phyloP scores from a whole-genome alignment of 2,797 vertebrate genomes.

The Peromyscus eremicus region DNA sequence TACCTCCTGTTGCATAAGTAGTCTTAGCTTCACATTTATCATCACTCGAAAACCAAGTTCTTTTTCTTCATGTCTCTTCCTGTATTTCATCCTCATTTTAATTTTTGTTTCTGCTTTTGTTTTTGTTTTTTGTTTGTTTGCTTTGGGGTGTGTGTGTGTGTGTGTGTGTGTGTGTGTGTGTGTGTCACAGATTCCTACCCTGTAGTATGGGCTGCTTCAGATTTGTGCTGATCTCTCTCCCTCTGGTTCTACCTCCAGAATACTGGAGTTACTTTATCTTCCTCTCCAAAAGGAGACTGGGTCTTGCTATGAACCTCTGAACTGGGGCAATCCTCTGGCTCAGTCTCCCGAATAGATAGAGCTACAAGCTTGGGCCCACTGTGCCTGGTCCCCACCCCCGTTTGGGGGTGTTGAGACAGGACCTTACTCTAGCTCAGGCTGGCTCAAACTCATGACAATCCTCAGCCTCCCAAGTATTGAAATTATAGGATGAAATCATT shows the following conservation, averaged over 20 bases:
- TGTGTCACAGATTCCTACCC: not conserved
- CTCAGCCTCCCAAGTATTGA: not conserved
- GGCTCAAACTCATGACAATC: not conserved
- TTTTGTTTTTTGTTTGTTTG: not conserved
- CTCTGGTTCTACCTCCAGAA: not conserved
- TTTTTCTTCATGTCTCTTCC: not conserved
- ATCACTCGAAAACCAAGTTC: conserved; percentile 40
- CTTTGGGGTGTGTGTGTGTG: not conserved
- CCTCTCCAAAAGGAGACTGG: not conserved
- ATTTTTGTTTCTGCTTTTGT: not conserved
- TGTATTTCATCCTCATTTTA: not conserved
- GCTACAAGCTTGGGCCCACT: too few relatives aligned
- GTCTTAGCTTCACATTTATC: conserved; percentile 11
- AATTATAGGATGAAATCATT: not conserved
- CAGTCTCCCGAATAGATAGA: not conserved
- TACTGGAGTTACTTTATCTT: not conserved
- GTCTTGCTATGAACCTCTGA: not conserved
- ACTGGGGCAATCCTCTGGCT: not conserved
- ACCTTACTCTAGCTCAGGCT: not conserved
- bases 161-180: not conserved
- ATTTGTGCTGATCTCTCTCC: not conserved
- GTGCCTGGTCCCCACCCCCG: not conserved
- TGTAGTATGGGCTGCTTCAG: not conserved
- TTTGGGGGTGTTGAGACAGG: not conserved
- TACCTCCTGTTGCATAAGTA: not conserved